phyloP scores from a whole-genome alignment of 2,888 invertebrate species.

The Drosophila prolongata region DNA sequence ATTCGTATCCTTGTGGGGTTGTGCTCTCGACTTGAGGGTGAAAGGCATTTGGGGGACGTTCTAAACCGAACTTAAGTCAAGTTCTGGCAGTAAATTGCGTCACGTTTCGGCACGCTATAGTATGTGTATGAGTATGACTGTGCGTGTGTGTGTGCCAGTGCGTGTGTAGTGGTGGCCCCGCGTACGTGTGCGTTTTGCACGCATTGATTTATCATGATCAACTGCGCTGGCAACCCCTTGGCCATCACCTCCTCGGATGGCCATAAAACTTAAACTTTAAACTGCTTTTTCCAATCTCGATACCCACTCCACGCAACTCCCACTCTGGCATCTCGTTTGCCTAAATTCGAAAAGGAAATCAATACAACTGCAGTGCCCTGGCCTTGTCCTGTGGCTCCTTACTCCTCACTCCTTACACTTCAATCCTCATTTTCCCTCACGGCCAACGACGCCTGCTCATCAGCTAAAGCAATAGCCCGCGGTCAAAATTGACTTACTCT shows the following conservation, averaged over 20 bases:
- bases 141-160: slow-evolving; percentile 19
- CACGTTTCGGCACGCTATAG: slow-evolving; percentile 77
- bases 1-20: slow-evolving; percentile 57
- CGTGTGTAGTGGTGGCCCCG: slow-evolving; percentile 33
- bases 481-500: slow-evolving; percentile 73
- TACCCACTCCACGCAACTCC: slow-evolving; percentile 42
- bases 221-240: slow-evolving; percentile 66
- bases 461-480: slow-evolving; percentile 79
- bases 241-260: slow-evolving; percentile 49
- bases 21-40: slow-evolving; percentile 55
- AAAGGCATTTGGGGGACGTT: slow-evolving; percentile 42
- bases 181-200: slow-evolving; percentile 80
- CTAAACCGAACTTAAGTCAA: slow-evolving; percentile 68
- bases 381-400: slow-evolving; percentile 5
- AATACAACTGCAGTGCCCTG: slow-evolving; percentile 71
- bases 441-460: slow-evolving; percentile 53
- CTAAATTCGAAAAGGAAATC: slow-evolving; percentile 62
- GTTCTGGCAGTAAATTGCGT: slow-evolving; percentile 81
- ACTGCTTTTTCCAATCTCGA: slow-evolving; percentile 53
- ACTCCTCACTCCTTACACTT: slow-evolving; percentile 7
- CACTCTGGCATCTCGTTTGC: slow-evolving; percentile 45
- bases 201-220: slow-evolving; percentile 83
- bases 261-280: slow-evolving; percentile 79
- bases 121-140: slow-evolving; percentile 16
- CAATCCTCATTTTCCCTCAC: slow-evolving; percentile 6